Evolutionary conservation across 2,797 vertebrate genomes (phyloP).

Genomic region (Crenuchus spilurus): DNA sequence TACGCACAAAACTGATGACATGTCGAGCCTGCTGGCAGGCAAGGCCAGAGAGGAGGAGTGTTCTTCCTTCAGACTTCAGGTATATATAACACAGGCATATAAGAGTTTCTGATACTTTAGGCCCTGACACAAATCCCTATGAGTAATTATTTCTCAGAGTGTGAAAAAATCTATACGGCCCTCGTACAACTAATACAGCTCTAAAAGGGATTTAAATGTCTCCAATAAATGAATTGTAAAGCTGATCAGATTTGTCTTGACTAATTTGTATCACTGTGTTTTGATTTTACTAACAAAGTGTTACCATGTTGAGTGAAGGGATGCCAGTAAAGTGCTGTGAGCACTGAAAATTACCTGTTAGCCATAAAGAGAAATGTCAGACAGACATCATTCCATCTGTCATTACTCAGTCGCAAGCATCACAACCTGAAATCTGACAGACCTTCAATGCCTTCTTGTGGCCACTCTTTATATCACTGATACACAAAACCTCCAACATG

Average conservation of each 20-base stretch:
- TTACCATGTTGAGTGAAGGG: background rate
- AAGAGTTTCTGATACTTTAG: too few species aligned
- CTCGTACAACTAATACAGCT: too few species aligned
- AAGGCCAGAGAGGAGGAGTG: background rate
- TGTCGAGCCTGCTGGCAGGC: constrained; percentile 10
- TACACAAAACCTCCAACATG: background rate
- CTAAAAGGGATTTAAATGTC: too few species aligned
- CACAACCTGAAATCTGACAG: constrained; percentile 41
- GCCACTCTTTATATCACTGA: constrained; percentile 41
- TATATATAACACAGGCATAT: background rate
- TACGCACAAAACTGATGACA: constrained; percentile 68
- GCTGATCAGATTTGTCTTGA: too few species aligned
- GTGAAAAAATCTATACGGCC: too few species aligned
- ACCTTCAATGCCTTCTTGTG: constrained; percentile 73
- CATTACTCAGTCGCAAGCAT: background rate
- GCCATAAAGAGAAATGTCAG: background rate
- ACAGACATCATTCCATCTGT: background rate
- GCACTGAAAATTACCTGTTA: background rate
- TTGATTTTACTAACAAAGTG: background rate
- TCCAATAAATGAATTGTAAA: too few species aligned
- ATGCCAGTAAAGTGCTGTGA: background rate
- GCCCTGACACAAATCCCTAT: too few species aligned
- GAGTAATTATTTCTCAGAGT: too few species aligned
- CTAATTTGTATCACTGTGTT: background rate
- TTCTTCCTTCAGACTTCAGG: background rate